A percentile compares a stretch with the other conserved stretches of the same genome.
phyloP scores from a whole-genome alignment of 1,140 invertebrate genomes.

The Cotesia typhae region DNA sequence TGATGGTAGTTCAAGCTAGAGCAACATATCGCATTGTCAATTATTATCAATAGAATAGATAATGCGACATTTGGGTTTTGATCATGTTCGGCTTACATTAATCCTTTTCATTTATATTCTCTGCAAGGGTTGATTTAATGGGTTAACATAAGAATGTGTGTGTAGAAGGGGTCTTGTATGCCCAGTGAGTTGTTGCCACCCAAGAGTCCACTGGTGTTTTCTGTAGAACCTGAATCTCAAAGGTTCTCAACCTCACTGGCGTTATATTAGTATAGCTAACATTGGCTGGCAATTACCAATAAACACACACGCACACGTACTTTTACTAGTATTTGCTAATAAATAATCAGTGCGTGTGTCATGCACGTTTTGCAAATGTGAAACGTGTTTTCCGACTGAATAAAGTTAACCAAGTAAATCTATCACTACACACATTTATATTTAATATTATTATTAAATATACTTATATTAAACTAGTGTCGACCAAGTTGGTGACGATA shows the following conservation, averaged over 20 bases:
- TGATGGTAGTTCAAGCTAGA: too few species aligned
- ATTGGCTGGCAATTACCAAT: neutral
- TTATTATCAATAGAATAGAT: too few species aligned
- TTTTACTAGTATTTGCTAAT: neutral
- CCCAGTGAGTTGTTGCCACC: constrained; percentile 31
- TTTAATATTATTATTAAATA: too few species aligned
- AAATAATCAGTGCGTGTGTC: neutral
- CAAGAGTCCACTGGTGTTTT: constrained; percentile 20
- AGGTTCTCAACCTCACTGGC: constrained; percentile 57
- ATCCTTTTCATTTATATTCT: constrained; percentile 15
- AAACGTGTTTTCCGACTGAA: too few species aligned
- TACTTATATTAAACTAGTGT: constrained; percentile 2
- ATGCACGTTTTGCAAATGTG: constrained; percentile 3
- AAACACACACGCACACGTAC: neutral
- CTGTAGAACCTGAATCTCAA: constrained; percentile 61
- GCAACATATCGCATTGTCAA: too few species aligned
- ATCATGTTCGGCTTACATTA: neutral
- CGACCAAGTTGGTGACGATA: neutral
- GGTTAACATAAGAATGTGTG: constrained; percentile 4
- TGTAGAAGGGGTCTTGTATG: constrained; percentile 13
- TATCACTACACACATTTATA: neutral
- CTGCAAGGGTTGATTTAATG: constrained; percentile 30
- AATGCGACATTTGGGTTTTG: too few species aligned
- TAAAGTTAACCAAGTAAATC: too few species aligned
- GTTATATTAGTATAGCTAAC: neutral